Conservation (phyloP, 1,140 invertebrate genomes). For the Homarus americanus region DNA sequence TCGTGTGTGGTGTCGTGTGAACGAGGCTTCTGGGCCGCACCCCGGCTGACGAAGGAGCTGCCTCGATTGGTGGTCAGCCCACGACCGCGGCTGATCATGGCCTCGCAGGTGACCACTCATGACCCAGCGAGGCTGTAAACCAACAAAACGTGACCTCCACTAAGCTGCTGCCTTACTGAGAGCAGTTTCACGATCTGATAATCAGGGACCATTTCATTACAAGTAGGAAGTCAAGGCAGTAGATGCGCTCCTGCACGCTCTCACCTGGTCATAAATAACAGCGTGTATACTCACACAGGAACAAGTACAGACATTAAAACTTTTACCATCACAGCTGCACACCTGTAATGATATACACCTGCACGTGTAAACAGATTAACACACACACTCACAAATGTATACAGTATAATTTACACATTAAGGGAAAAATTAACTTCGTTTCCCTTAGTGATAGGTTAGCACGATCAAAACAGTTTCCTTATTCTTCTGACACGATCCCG, state of each 20-base stretch:
- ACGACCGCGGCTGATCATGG: background rate
- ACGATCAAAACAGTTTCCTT: constrained; percentile 1
- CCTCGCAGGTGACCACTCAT: background rate
- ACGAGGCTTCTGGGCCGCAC: too few relatives aligned
- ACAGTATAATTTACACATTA: background rate
- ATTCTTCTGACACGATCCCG: background rate
- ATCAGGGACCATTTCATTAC: background rate
- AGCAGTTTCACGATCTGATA: constrained; percentile 9
- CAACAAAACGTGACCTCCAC: constrained; percentile 4
- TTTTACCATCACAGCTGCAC: background rate
- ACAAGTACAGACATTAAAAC: background rate
- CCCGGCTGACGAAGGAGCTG: background rate
- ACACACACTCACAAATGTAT: background rate
- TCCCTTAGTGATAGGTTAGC: background rate
- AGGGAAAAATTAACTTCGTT: background rate
- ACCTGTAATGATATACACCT: background rate
- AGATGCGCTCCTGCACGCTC: background rate
- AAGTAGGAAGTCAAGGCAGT: background rate
- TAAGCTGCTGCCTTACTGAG: background rate
- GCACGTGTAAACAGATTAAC: background rate
- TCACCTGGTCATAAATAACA: background rate
- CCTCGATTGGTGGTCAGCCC: background rate
- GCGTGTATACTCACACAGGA: background rate
- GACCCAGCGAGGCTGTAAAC: constrained; percentile 3
- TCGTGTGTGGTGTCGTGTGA: too few relatives aligned